Evolutionary conservation across 2,113 vertebrate genomes (phyloP).

Genomic region (Esox niger): DNA sequence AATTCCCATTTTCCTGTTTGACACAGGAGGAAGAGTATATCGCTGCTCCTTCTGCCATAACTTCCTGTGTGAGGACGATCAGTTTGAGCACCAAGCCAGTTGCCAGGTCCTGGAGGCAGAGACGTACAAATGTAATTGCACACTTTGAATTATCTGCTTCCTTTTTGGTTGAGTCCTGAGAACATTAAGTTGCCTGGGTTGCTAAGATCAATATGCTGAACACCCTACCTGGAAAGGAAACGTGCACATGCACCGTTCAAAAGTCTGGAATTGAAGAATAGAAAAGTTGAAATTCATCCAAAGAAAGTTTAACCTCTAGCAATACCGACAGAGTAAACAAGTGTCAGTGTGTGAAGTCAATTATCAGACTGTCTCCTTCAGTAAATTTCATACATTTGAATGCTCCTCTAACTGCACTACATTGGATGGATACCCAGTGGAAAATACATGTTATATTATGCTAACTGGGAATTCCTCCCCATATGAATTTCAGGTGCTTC

Average conservation of each 20-base stretch:
- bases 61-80: slow-evolving; percentile 97
- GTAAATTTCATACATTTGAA: too few species aligned
- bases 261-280: too few species aligned
- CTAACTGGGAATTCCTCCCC: too few species aligned
- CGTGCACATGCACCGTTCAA: too few species aligned
- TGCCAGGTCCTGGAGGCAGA: slow-evolving; percentile 96
- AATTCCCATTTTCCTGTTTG: neutral
- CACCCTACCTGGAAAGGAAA: too few species aligned
- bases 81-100: slow-evolving; percentile 98
- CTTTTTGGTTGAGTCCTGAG: neutral
- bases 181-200: too few species aligned
- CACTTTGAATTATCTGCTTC: neutral
- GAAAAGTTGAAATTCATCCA: too few species aligned
- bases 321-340: neutral
- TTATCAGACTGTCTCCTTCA: too few species aligned
- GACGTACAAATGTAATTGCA: slow-evolving; percentile 90
- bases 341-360: neutral
- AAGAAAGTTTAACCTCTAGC: neutral
- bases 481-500: slow-evolving; percentile 80
- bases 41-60: slow-evolving; percentile 96
- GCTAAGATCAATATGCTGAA: too few species aligned
- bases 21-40: slow-evolving; percentile 90
- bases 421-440: too few species aligned
- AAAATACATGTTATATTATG: too few species aligned
- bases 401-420: too few species aligned